Conservation (phyloP, 2,888 invertebrate genomes). For the Acronicta aceris region DNA sequence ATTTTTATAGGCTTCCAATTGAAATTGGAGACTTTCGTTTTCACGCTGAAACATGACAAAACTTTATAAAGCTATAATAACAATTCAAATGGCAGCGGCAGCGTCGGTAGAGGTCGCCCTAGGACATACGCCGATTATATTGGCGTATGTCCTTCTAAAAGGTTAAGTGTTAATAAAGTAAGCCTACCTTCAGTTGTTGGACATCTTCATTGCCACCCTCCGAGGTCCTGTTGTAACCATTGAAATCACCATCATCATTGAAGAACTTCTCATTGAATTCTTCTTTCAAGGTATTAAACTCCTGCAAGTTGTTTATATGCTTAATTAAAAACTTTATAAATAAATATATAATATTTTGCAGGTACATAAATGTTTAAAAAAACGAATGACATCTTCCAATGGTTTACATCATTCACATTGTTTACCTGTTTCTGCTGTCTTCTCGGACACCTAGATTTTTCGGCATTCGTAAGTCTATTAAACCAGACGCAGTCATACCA, state of each 20-base stretch:
- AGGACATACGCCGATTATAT: too few relatives aligned
- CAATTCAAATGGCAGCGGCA: too few relatives aligned
- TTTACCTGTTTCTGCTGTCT: slow-evolving; percentile 61
- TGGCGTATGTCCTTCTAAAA: too few relatives aligned
- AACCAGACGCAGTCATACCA: slow-evolving; percentile 1
- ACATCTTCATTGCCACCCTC: slow-evolving; percentile 69
- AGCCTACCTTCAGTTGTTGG: slow-evolving; percentile 75
- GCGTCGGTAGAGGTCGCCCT: too few relatives aligned
- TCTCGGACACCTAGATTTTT: slow-evolving; percentile 49
- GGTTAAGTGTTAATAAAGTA: background rate
- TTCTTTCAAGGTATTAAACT: slow-evolving; percentile 80
- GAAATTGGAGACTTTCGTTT: slow-evolving; percentile 96
- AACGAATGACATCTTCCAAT: background rate
- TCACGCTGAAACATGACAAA: slow-evolving; percentile 90
- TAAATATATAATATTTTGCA: background rate
- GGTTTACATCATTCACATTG: slow-evolving; percentile 3
- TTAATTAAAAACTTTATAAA: slow-evolving; percentile 6
- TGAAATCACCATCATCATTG: slow-evolving; percentile 74
- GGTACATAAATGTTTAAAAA: slow-evolving; percentile 1
- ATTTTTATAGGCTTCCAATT: slow-evolving; percentile 97
- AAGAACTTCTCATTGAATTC: slow-evolving; percentile 83
- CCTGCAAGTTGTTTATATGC: slow-evolving; percentile 66
- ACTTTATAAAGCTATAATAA: background rate
- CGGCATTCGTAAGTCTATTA: slow-evolving; percentile 38
- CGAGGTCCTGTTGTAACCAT: slow-evolving; percentile 65